phyloP scores from a whole-genome alignment of 2,888 invertebrate genomes.

The Drosophila hamatofila region DNA sequence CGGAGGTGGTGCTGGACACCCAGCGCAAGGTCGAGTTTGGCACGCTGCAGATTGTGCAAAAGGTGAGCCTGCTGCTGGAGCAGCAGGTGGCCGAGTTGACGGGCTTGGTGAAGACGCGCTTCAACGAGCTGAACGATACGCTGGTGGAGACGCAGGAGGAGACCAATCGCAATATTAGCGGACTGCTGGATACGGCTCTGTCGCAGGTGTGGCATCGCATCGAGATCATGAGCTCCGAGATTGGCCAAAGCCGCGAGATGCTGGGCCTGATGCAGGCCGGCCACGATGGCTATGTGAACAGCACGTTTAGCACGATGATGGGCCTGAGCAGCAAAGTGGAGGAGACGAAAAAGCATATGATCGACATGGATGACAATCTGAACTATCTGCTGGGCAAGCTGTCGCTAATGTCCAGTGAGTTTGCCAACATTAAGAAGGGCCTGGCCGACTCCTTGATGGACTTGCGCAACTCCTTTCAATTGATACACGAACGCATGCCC shows the following conservation, averaged over 20 bases:
- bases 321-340: slow-evolving; percentile 92
- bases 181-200: slow-evolving; percentile 92
- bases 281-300: slow-evolving; percentile 92
- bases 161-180: slow-evolving; percentile 90
- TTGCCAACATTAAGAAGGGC: slow-evolving; percentile 92
- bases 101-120: slow-evolving; percentile 88
- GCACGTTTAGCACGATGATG: slow-evolving; percentile 91
- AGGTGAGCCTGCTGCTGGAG: slow-evolving; percentile 90
- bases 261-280: slow-evolving; percentile 91
- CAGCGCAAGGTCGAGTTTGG: slow-evolving; percentile 94
- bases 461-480: slow-evolving; percentile 88
- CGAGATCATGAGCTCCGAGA: slow-evolving; percentile 94
- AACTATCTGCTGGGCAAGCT: slow-evolving; percentile 93
- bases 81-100: slow-evolving; percentile 89
- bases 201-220: slow-evolving; percentile 96
- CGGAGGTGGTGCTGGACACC: slow-evolving; percentile 93
- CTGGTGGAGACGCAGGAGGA: slow-evolving; percentile 91
- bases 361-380: slow-evolving; percentile 92
- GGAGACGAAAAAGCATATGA: slow-evolving; percentile 91
- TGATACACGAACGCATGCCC: slow-evolving; percentile 87
- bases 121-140: slow-evolving; percentile 89
- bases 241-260: slow-evolving; percentile 90
- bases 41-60: slow-evolving; percentile 92
- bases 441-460: slow-evolving; percentile 90
- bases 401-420: slow-evolving; percentile 93